phyloP scores from a whole-genome alignment of 1,140 invertebrate genomes.

The Wiebesia pumilae region DNA sequence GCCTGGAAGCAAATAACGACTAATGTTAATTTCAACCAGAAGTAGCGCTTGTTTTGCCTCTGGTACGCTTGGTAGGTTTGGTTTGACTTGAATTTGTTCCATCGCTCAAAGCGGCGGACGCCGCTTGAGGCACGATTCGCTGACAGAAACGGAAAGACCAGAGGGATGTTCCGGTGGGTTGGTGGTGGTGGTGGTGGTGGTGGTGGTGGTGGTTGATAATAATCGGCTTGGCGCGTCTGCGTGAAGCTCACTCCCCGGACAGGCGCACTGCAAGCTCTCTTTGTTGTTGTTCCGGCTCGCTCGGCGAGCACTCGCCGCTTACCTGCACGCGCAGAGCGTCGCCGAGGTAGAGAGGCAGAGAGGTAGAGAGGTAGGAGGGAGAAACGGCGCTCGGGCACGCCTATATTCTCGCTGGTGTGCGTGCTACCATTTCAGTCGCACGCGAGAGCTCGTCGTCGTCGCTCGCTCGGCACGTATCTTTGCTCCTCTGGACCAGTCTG shows the following conservation, averaged over 20 bases:
- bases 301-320: neutral
- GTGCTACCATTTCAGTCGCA: conserved; percentile 25
- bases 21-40: too few species aligned
- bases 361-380: too few species aligned
- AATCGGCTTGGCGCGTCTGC: neutral
- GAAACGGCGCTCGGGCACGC: neutral
- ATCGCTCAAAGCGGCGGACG: too few species aligned
- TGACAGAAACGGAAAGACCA: too few species aligned
- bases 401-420: conserved; percentile 13
- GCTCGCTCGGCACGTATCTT: neutral
- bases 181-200: too few species aligned
- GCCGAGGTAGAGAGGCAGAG: neutral
- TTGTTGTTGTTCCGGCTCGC: conserved; percentile 10
- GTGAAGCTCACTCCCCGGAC: conserved; percentile 28
- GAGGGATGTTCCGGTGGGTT: too few species aligned
- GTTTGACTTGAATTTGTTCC: too few species aligned
- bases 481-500: neutral
- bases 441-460: conserved; percentile 14
- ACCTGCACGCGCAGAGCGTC: neutral
- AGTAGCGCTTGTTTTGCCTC: too few species aligned
- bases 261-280: conserved; percentile 39
- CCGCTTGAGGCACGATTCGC: too few species aligned
- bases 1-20: too few species aligned
- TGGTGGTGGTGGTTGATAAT: neutral
- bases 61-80: too few species aligned